Evolutionary conservation across 2,113 vertebrate species (phyloP).

Genomic region (Mobula birostris): DNA sequence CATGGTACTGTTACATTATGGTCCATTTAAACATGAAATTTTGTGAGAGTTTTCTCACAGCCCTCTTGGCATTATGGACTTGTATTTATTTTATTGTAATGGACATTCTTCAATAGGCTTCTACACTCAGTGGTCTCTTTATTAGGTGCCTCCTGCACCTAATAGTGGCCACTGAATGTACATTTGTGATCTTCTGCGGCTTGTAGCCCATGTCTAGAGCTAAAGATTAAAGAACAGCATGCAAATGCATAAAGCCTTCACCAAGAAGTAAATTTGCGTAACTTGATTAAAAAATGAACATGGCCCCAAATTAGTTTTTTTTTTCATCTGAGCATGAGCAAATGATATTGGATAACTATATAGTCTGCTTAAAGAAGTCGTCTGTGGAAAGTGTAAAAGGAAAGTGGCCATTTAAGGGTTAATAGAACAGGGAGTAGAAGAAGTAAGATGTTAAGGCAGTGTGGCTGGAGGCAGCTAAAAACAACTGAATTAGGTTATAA

Average conservation of each 20-base stretch:
- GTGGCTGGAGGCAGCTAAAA: conserved; percentile 71
- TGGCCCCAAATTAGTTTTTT: neutral
- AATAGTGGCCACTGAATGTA: no score
- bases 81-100: neutral
- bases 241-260: neutral
- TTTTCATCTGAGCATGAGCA: neutral
- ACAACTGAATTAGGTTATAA: conserved; percentile 73
- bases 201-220: neutral
- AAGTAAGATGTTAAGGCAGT: conserved; percentile 55
- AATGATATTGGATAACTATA: neutral
- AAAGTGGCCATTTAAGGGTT: neutral
- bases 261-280: neutral
- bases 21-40: neutral
- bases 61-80: neutral
- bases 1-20: neutral
- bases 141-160: no score
- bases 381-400: neutral
- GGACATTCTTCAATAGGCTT: neutral
- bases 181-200: no score
- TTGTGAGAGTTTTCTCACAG: neutral
- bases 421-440: conserved; percentile 39
- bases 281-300: neutral
- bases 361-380: neutral
- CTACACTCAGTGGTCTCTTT: no score
- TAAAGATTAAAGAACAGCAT: neutral